Evolutionary conservation across 2,888 invertebrate species (phyloP).

Genomic region (Byasa hedistus): DNA sequence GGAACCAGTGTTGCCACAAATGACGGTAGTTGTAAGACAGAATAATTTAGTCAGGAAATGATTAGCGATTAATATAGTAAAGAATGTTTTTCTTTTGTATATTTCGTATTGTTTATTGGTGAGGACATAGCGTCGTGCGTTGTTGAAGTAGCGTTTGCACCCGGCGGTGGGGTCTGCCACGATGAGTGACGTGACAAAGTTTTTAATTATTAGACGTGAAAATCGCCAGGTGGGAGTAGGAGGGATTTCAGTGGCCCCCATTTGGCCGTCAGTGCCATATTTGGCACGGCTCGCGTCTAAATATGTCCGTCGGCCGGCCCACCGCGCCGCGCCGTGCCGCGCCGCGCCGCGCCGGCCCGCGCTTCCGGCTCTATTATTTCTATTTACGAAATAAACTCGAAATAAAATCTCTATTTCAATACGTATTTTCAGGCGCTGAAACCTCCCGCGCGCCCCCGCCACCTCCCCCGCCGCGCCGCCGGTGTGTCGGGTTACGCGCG

Average conservation of each 20-base stretch:
- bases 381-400: conserved; percentile 80
- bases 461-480: conserved; percentile 32
- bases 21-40: too few relatives aligned
- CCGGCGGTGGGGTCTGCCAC: conserved; percentile 36
- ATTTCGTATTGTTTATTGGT: too few relatives aligned
- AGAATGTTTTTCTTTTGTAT: too few relatives aligned
- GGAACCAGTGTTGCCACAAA: too few relatives aligned
- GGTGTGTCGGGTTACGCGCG: conserved; percentile 78
- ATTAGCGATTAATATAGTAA: too few relatives aligned
- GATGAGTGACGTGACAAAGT: conserved; percentile 70
- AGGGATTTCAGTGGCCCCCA: conserved; percentile 90
- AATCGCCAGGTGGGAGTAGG: conserved; percentile 80
- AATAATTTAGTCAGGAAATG: too few relatives aligned
- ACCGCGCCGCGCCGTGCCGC: conserved; percentile 78
- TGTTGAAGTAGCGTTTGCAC: neutral
- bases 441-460: conserved; percentile 25
- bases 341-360: conserved; percentile 53
- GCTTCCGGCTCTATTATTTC: conserved; percentile 80
- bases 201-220: conserved; percentile 78
- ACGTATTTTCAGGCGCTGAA: conserved; percentile 75
- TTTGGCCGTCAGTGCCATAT: conserved; percentile 89
- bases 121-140: neutral
- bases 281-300: conserved; percentile 89
- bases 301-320: conserved; percentile 88
- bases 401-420: conserved; percentile 79